These are phyloP conservation scores for Cataglyphis cursor DNA, from an alignment of 2,888 invertebrate genomes.

Conservation along the genomic window DNA sequence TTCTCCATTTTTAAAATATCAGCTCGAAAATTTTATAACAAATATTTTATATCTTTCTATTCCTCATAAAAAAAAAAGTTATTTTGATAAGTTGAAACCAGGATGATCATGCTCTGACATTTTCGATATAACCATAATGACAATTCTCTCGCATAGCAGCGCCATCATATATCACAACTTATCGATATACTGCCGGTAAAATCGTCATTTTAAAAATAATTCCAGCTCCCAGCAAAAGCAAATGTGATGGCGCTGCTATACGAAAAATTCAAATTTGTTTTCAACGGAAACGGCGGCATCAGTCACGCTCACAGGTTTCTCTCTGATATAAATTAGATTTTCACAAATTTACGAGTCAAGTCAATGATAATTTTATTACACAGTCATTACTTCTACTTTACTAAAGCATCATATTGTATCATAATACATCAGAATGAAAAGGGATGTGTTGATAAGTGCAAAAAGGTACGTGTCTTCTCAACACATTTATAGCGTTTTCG, in stretches of 20 bases:
- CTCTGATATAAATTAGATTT: neutral
- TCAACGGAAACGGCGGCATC: no score
- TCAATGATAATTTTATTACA: neutral
- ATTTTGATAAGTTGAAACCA: neutral
- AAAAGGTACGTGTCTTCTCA: neutral
- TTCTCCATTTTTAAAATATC: constrained; percentile 78
- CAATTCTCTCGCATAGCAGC: no score
- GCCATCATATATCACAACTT: no score
- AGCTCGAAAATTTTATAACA: neutral
- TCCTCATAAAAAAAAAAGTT: neutral
- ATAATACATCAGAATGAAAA: neutral
- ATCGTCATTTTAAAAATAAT: no score
- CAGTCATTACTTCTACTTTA: neutral
- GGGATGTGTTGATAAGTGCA: neutral
- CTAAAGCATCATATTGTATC: neutral
- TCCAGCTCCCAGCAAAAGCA: no score
- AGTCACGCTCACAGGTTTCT: no score
- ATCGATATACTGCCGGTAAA: no score
- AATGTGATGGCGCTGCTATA: no score
- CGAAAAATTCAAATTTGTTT: no score
- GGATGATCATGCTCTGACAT: neutral
- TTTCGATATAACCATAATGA: neutral
- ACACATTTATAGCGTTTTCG: neutral
- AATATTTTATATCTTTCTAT: neutral
- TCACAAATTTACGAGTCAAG: neutral